Conservation (phyloP, 2,888 invertebrate species). For the Criorhina ranunculi region DNA sequence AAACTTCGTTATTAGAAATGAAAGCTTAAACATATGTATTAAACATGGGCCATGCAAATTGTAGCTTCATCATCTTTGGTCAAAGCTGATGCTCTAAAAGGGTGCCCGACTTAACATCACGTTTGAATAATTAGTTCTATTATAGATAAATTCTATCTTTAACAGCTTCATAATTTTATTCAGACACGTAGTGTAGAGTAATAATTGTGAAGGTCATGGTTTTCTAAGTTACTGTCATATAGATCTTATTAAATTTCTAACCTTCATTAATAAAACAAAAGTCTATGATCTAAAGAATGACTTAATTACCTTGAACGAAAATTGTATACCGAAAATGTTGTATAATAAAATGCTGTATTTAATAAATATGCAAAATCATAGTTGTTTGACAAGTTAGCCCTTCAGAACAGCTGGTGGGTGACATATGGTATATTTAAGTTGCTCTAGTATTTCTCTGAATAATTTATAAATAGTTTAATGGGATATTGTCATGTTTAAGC, state of each 20-base stretch:
- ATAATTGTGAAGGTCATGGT: background rate
- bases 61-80: no score
- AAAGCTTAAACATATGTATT: no score
- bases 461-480: slow-evolving; percentile 27
- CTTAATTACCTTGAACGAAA: slow-evolving; percentile 16
- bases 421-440: slow-evolving; percentile 1
- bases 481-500: no score
- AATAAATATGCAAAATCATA: slow-evolving; percentile 19
- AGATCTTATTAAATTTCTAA: background rate
- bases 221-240: background rate
- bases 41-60: no score
- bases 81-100: no score
- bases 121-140: background rate
- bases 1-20: no score
- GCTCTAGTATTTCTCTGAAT: slow-evolving; percentile 32
- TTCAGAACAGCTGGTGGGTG: slow-evolving; percentile 14
- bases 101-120: no score
- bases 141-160: background rate
- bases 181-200: background rate
- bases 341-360: background rate
- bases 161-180: background rate
- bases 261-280: background rate
- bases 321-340: background rate
- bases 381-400: slow-evolving; percentile 23
- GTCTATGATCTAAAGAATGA: background rate